phyloP scores from a whole-genome alignment of 2,113 vertebrate genomes.

The Nannospalax galili region DNA sequence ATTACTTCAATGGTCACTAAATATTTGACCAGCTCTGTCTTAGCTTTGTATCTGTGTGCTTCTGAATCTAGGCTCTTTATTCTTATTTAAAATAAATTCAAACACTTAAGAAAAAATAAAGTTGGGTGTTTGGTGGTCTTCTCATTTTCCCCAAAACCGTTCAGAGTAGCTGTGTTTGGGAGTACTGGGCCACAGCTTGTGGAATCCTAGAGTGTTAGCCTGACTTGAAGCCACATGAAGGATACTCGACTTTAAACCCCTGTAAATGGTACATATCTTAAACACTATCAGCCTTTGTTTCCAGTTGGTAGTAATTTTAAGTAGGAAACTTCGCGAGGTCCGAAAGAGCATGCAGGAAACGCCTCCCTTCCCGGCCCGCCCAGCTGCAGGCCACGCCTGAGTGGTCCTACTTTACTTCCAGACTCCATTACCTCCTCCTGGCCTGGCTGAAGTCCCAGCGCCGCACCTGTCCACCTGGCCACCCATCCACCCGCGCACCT shows the following conservation, averaged over 20 bases:
- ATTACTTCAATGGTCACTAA: neutral
- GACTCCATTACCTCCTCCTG: constrained; percentile 81
- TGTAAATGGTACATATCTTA: neutral
- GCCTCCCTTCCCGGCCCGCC: constrained; percentile 87
- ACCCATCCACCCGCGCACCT: constrained; percentile 59
- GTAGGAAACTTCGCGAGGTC: neutral
- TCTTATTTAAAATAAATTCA: neutral
- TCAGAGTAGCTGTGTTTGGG: neutral
- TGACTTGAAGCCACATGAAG: neutral
- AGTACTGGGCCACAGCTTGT: neutral
- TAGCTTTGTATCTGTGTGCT: neutral
- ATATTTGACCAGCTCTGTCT: neutral
- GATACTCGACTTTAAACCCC: neutral
- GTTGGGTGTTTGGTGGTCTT: neutral
- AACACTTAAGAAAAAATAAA: neutral
- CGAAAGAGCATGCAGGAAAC: neutral
- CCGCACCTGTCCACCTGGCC: neutral
- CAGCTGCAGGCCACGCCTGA: constrained; percentile 84
- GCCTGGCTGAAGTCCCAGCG: too few relatives aligned
- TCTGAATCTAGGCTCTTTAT: neutral
- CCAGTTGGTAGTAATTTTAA: neutral
- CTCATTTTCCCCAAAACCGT: neutral
- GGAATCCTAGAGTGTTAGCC: neutral
- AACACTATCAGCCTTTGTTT: neutral
- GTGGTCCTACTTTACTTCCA: constrained; percentile 87